Percentiles rank a stretch among this genome's conserved stretches.
Evolutionary conservation across 2,888 invertebrate genomes (phyloP).

Genomic region (Malacosoma neustria): DNA sequence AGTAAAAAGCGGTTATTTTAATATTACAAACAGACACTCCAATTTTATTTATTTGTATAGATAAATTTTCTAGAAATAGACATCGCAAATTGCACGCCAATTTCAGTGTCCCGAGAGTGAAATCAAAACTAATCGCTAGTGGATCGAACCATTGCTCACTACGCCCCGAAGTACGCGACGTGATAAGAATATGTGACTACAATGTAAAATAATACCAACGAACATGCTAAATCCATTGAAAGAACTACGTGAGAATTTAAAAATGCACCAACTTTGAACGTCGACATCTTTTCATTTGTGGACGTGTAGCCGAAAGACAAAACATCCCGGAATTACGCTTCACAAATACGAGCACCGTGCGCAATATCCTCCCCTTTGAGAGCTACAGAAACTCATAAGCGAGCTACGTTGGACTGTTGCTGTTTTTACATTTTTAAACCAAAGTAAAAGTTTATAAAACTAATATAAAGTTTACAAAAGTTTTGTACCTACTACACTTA

Average conservation of each 20-base stretch:
- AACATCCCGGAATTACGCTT: conserved; percentile 65
- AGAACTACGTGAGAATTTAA: conserved; percentile 42
- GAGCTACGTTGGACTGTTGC: conserved; percentile 45
- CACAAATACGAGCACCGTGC: conserved; percentile 55
- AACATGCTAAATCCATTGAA: conserved; percentile 30
- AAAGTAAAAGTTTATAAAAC: no score
- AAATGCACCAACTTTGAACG: conserved; percentile 59
- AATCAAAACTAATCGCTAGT: conserved; percentile 43
- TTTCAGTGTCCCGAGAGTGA: conserved; percentile 29
- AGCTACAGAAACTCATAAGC: conserved; percentile 57
- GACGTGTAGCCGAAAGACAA: conserved; percentile 59
- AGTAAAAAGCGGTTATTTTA: no score
- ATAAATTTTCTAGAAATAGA: no score
- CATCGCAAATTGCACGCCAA: no score
- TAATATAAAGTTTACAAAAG: no score
- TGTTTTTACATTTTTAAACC: no score
- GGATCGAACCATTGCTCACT: conserved; percentile 21
- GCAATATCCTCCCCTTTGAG: conserved; percentile 65
- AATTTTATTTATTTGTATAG: no score
- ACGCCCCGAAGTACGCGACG: conserved; percentile 20
- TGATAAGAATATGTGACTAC: conserved; percentile 3
- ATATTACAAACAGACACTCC: no score
- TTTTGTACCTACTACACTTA: no score
- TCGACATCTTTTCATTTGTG: conserved; percentile 60
- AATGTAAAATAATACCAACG: conserved; percentile 15